phyloP scores from a whole-genome alignment of 2,888 invertebrate species.

The Spisula subtruncata region DNA sequence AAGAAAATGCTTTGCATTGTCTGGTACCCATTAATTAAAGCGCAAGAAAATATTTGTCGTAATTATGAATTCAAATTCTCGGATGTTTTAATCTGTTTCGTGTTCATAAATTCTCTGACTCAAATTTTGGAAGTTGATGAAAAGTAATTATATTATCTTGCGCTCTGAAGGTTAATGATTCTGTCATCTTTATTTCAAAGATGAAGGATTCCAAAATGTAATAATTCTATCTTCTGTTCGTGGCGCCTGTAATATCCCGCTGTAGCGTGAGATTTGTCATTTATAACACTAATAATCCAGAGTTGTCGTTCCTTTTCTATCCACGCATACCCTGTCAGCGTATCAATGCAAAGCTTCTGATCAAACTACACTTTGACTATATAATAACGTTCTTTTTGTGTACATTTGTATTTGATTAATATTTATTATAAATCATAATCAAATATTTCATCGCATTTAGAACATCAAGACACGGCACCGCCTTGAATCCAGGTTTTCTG shows the following conservation, averaged over 20 bases:
- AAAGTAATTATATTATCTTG: neutral
- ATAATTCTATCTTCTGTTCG: neutral
- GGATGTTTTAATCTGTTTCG: slow-evolving; percentile 6
- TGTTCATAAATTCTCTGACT: slow-evolving; percentile 24
- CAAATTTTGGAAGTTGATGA: slow-evolving; percentile 22
- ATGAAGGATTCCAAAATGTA: slow-evolving; percentile 5
- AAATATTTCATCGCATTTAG: too few species aligned
- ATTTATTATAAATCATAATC: too few species aligned
- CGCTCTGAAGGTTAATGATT: neutral
- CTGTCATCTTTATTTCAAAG: neutral
- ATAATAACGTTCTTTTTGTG: too few species aligned
- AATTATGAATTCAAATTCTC: slow-evolving; percentile 5
- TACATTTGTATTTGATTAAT: too few species aligned
- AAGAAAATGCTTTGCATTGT: slow-evolving; percentile 18
- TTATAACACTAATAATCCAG: too few species aligned
- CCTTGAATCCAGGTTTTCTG: too few species aligned
- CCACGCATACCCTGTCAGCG: too few species aligned
- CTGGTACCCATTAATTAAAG: neutral
- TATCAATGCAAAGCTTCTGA: too few species aligned
- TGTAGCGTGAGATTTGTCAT: too few species aligned
- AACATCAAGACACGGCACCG: too few species aligned
- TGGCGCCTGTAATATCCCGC: neutral
- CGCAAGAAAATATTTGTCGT: slow-evolving; percentile 8
- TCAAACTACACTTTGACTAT: too few species aligned
- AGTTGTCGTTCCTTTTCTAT: too few species aligned